Base-by-base conservation (phyloP, 2,888 invertebrate genomes). In the Macaria notata region DNA sequence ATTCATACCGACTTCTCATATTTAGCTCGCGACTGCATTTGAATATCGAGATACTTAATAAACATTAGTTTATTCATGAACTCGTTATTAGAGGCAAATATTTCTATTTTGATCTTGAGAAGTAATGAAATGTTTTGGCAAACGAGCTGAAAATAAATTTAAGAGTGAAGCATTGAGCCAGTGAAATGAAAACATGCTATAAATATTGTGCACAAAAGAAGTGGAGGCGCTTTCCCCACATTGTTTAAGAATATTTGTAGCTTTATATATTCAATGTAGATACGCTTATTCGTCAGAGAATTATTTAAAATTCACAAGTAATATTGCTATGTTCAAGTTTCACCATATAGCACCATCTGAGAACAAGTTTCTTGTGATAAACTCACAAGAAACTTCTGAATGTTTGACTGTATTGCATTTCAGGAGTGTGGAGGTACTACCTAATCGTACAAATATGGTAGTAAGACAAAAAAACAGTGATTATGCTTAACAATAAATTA, bases 281-380 rank as follows among this genome's bases (percentile, higher is more conserved):
- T 56, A 68, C 61, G 59, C 52, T 57, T 65, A 71, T 75, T 64
- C 62, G 64, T 77, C 72, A 72, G 62, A 67, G 59, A 65, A 66
- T 72, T 75, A 76, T 79, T 81, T 75, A 75, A 71, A 70, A 81
- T 82, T 79, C 78, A 78, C 63, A 72, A 70, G 41, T 67, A 58
- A 62, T 72, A 69, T 63, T 59, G 62, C 62, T 56, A 68, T 61
- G 77, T 68, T 69, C 65, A 83, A 82, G 75, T 83, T 84, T 78
- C 70, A 75, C 79, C 78, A 79, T 82, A 81, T 78, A 72, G 70
- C 75, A 69, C 70, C 66, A 56, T 41, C 41, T 9, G 41, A 75
- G 70, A 75, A 70, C 73, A 73, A 73, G 71, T 75, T 63, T 43
- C 47, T 39, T 63, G 65, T 76, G 75, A 75, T 80, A 76, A 78